Evolutionary conservation across 2,797 vertebrate species (phyloP), one percentile per base, ranked within the genome.

Genomic region (Lacerta bilineata): DNA sequence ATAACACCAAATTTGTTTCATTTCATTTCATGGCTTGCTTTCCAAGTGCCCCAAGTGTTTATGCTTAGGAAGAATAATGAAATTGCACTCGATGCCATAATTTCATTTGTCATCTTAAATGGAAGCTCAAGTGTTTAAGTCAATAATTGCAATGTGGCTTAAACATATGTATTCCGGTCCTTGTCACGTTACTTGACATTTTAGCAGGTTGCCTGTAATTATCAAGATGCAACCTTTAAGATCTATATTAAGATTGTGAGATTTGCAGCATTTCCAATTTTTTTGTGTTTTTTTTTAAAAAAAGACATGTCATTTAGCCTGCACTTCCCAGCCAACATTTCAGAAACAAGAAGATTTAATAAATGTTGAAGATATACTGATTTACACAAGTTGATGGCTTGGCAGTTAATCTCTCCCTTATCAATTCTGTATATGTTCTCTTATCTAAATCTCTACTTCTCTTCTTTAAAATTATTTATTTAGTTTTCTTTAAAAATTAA

Each of bases 331-430:
- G 33, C 29, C 6, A 71, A 83, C 71, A 18, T 36, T 83, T 83
- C 27, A 83, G 43, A 55, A 72, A 46, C 66, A 85, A 68, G 33
- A 43, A 76, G 84, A 85, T 77, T 83, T 81, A 36, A 50, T 36
- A 66, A 66, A 33, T 46, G 8, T 61, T 78, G 61, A 79, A 69
- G 84, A 27, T 43, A 79, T 36, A 50, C 84, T 33, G 75, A 68
- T 66, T 66, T 78, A 15, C 6, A 78, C 6, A 78, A 66, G 18
- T 72, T 68, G 29, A 86, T 36, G 43, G 74, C 29, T 86, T 86
- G 61, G 36, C 4, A 66, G 41, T 39, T 79, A 78, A 86, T 86
- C 61, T 68, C 41, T 50, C 11, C 41, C 23, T 86, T 79, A 43
- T 29, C n/a, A 50, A 10, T 79, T 50, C n/a, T 86, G 43, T 46